phyloP scores from a whole-genome alignment of 2,888 invertebrate species.

The Endomychus coccineus region DNA sequence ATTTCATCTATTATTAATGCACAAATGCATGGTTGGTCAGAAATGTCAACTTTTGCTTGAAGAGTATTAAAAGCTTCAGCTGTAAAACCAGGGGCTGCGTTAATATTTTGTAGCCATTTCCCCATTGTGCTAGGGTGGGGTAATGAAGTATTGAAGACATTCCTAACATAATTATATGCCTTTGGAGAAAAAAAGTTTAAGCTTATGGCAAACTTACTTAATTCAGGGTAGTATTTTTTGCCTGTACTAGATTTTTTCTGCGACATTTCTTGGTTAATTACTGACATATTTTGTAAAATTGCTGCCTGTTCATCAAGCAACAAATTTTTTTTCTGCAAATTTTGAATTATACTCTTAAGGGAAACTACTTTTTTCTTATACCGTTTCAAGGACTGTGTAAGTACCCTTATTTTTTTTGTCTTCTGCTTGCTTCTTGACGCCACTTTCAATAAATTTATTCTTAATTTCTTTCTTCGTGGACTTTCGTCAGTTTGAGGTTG shows the following conservation, averaged over 20 bases:
- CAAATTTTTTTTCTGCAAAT: slow-evolving; percentile 8
- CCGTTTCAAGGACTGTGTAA: slow-evolving; percentile 10
- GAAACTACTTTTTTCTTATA: slow-evolving; percentile 9
- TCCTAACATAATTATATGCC: slow-evolving; percentile 6
- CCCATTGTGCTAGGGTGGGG: slow-evolving; percentile 19
- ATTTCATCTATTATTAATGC: slow-evolving; percentile 31
- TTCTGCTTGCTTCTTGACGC: no score
- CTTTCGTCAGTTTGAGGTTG: no score
- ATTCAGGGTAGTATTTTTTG: slow-evolving; percentile 14
- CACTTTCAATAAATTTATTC: no score
- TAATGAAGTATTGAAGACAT: slow-evolving; percentile 13
- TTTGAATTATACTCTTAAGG: slow-evolving; percentile 5
- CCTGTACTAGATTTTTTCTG: slow-evolving; percentile 7
- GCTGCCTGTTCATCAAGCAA: slow-evolving; percentile 5
- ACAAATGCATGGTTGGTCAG: slow-evolving; percentile 14
- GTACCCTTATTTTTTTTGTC: slow-evolving; percentile 4
- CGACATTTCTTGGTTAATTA: slow-evolving; percentile 6
- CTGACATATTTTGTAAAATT: slow-evolving; percentile 9
- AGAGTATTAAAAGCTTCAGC: slow-evolving; percentile 22
- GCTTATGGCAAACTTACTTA: slow-evolving; percentile 21
- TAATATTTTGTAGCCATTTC: slow-evolving; percentile 20
- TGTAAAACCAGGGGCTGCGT: slow-evolving; percentile 24
- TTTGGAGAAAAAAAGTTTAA: slow-evolving; percentile 19
- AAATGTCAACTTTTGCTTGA: slow-evolving; percentile 10
- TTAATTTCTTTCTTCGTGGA: no score